Base-by-base conservation (phyloP, 2,888 invertebrate genomes). In the Noctuana brunneofusca region DNA sequence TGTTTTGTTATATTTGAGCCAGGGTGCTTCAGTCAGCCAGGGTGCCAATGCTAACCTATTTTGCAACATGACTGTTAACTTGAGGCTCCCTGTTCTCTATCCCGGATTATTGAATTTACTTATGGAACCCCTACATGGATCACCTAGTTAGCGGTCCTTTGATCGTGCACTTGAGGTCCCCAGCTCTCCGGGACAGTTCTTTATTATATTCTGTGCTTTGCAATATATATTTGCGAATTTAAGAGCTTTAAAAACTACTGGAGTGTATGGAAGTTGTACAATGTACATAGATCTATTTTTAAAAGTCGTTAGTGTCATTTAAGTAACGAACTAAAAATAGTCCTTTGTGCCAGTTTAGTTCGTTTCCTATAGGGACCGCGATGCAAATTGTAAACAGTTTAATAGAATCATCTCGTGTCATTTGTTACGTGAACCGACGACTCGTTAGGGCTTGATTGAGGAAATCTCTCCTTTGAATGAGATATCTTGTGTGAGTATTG, bases 361-460 rank as follows among this genome's bases (percentile, higher is more conserved):
- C 32, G 20, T 22, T 24, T 35, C 50, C 35, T 35, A 1, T 27
- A 59, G 46, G 53, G 53, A 35, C 52, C 43, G 59, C 52, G 20
- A 60, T 46, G 53, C 53, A 32, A 58, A 59, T 59, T 27, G 53
- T 41, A 53, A 60, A 60, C 59, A 60, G 59, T 60, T 60, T 60
- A 60, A 60, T 60, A 16, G 53, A 59, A 59, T 53, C 59, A 46
- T 53, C 27, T 18, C 18, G 50, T 54, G 24, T 22, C n/a, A 32
- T 12, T 48, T n/a, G 56, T 43, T 43, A 41, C 43, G 30, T 52
- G 59, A 20, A 53, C 30, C 20, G 43, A 38, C 38, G 38, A 43
- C 24, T 58, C 1, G 22, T 58, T 46, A 53, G 4, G 18, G 41
- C 20, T 58, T 41, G 58, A 59, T 59, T 58, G 30, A 43, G 30